Evolutionary conservation across 2,888 invertebrate species (phyloP).

Genomic region (Caenorhabditis zanzibari): DNA sequence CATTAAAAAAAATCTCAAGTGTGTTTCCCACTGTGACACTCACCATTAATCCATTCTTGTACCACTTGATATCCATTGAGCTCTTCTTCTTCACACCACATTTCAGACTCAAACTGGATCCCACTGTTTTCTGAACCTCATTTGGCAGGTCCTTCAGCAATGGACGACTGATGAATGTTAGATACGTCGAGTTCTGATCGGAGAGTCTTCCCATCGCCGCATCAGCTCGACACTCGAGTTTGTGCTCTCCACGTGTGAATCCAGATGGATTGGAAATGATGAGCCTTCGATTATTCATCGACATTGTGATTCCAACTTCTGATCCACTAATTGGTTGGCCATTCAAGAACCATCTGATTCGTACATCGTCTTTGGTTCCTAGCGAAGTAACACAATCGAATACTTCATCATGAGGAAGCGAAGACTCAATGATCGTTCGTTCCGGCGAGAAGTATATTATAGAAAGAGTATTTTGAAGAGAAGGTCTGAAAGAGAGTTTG

Average conservation of each 20-base stretch:
- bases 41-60: conserved; percentile 63
- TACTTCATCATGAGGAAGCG: conserved; percentile 43
- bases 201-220: conserved; percentile 70
- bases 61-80: conserved; percentile 60
- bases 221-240: conserved; percentile 71
- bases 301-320: conserved; percentile 54
- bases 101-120: conserved; percentile 48
- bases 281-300: conserved; percentile 42
- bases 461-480: conserved; percentile 48
- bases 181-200: conserved; percentile 64
- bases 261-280: conserved; percentile 58
- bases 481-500: conserved; percentile 39
- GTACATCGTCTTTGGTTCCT: conserved; percentile 53
- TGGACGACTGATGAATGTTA: conserved; percentile 68
- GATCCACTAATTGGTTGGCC: conserved; percentile 62
- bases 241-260: conserved; percentile 67
- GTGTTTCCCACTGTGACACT: conserved; percentile 39
- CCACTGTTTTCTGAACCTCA: conserved; percentile 49
- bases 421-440: conserved; percentile 51
- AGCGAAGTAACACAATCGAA: conserved; percentile 66
- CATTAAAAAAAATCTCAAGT: conserved; percentile 63
- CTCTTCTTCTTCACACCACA: conserved; percentile 62
- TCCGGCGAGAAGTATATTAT: conserved; percentile 60
- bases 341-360: conserved; percentile 71
- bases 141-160: conserved; percentile 50